Base-by-base conservation (phyloP, 1,140 invertebrate genomes). In the Aricia agestis region DNA sequence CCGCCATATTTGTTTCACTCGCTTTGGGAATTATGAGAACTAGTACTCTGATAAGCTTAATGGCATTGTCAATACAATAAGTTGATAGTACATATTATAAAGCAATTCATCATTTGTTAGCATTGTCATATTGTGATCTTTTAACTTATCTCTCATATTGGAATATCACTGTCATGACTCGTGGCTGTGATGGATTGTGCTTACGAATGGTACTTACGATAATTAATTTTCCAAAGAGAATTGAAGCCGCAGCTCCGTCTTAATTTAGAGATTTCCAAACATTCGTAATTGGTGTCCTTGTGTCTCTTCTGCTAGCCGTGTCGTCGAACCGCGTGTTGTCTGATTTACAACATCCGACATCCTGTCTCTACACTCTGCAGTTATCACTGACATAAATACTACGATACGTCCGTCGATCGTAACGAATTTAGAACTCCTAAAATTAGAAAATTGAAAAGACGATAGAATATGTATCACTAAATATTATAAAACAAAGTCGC, bases 41-140 rank as follows among this genome's bases (percentile, higher is more conserved):
- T 63, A 19, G 17, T 63, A 9, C 5, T 59, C 15, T 63, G 59
- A 63, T 63, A 63, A 63, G 58, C n/a, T 59, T 19, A 59, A 59
- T 59, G 59, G 59, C 17, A 19, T 19, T 63, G 59, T 63, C 59
- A 63, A 63, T 63, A 19, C 18, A 10, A 31, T 63, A 59, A 59
- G 19, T 63, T 63, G 17, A 17, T 9, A 7, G 25, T 63, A 63
- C 17, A 63, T 10, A 25, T 59, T 9, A 59, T 13, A 6, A 63
- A 25, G 59, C 19, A 11, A 31, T 63, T 19, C 59, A 19, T 63
- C 1, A 25, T 63, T 10, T 63, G 25, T 63, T 25, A 63, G 11
- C 10, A 11, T 15, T 52, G 45, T 15, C 10, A 13, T 52, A n/a
- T n/a, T n/a, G 45, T 15, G 45, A 52, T 15, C 45, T 52, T 52